These are phyloP conservation scores for Euwallacea similis DNA, from an alignment of 1,140 invertebrate genomes.

Conservation along the genomic window DNA sequence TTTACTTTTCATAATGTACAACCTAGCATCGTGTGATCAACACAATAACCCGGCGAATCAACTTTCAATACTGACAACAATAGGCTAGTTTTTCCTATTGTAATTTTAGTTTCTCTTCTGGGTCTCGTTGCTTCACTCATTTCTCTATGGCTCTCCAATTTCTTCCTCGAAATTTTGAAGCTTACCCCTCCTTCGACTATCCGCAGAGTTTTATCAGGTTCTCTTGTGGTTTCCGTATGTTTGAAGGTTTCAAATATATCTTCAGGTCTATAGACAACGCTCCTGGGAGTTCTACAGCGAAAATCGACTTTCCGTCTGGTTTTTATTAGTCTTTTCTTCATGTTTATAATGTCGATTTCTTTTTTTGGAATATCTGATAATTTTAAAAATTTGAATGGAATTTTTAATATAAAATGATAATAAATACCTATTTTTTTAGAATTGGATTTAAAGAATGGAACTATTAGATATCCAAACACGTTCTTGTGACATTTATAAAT, in stretches of 20 bases:
- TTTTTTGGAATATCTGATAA: slow-evolving; percentile 17
- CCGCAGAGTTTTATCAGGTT: not conserved
- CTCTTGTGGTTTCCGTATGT: slow-evolving; percentile 16
- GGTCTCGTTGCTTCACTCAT: not conserved
- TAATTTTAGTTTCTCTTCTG: slow-evolving; percentile 40
- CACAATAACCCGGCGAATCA: slow-evolving; percentile 37
- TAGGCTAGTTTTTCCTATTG: slow-evolving; percentile 46
- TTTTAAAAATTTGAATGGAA: not conserved
- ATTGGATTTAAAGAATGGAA: slow-evolving; percentile 32
- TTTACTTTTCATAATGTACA: slow-evolving; percentile 42
- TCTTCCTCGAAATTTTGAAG: slow-evolving; percentile 31
- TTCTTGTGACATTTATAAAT: slow-evolving; percentile 30
- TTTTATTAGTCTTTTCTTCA: slow-evolving; percentile 42
- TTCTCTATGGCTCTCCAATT: not conserved
- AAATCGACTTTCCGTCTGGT: slow-evolving; percentile 42
- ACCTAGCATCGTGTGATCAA: slow-evolving; percentile 44
- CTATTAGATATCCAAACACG: slow-evolving; percentile 31
- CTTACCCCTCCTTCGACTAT: not conserved
- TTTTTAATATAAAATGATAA: not conserved
- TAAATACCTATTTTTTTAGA: slow-evolving; percentile 1
- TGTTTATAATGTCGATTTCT: slow-evolving; percentile 40
- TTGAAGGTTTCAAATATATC: slow-evolving; percentile 44
- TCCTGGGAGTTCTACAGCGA: slow-evolving; percentile 3
- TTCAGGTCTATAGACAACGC: slow-evolving; percentile 24
- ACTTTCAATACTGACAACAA: slow-evolving; percentile 43